Evolutionary conservation across 2,888 invertebrate genomes (phyloP).

Genomic region (Conus canariensis): DNA sequence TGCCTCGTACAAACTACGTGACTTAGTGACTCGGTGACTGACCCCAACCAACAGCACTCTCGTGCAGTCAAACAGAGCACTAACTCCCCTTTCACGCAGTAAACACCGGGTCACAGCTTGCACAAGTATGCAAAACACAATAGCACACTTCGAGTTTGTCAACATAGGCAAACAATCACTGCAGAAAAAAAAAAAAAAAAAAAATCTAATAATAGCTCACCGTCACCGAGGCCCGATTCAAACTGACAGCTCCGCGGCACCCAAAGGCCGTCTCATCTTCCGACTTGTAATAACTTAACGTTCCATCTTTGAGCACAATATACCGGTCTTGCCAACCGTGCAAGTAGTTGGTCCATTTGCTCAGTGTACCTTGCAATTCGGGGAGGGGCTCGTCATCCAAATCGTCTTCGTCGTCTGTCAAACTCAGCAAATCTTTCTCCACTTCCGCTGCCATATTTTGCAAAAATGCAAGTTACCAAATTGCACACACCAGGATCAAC

Average conservation of each 20-base stretch:
- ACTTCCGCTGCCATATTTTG: slow-evolving; percentile 20
- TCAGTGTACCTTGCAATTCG: slow-evolving; percentile 92
- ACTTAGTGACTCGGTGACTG: too few species aligned
- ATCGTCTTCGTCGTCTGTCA: slow-evolving; percentile 77
- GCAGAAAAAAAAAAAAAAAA: too few species aligned
- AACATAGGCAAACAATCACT: too few species aligned
- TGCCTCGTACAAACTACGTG: too few species aligned
- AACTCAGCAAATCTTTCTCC: slow-evolving; percentile 71
- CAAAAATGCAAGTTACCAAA: not conserved
- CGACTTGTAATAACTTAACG: slow-evolving; percentile 97
- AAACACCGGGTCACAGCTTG: too few species aligned
- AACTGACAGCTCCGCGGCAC: slow-evolving; percentile 96
- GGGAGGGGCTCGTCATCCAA: slow-evolving; percentile 79
- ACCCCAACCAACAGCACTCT: too few species aligned
- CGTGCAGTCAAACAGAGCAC: too few species aligned
- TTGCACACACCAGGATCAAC: not conserved
- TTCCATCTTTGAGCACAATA: slow-evolving; percentile 97
- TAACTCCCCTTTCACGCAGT: too few species aligned
- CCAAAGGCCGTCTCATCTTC: slow-evolving; percentile 96
- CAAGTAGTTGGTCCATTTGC: slow-evolving; percentile 98
- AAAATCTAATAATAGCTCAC: slow-evolving; percentile 80
- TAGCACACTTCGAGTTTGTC: too few species aligned
- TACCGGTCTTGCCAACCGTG: slow-evolving; percentile 99
- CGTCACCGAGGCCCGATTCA: slow-evolving; percentile 95
- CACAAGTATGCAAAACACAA: too few species aligned